phyloP scores from a whole-genome alignment of 2,113 vertebrate genomes.

The Piaya cayana region DNA sequence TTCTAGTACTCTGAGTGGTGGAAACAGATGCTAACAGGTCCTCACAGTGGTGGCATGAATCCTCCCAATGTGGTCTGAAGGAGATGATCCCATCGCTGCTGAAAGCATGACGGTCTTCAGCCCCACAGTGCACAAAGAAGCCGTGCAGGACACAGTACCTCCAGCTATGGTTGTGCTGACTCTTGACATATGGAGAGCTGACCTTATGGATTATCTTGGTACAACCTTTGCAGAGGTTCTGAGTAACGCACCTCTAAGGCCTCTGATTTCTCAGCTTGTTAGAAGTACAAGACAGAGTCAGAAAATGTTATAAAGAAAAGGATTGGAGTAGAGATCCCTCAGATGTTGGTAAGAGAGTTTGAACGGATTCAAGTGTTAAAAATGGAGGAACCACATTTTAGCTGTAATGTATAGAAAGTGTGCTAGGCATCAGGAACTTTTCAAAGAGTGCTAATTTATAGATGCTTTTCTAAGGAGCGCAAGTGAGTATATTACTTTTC shows the following conservation, averaged over 20 bases:
- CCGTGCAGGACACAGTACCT: not conserved
- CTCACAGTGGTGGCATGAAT: not conserved
- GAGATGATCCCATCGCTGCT: not conserved
- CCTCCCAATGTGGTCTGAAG: not conserved
- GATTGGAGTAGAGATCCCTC: not conserved
- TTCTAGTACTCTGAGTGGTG: not conserved
- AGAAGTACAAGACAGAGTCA: not conserved
- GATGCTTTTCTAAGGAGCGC: slow-evolving; percentile 47
- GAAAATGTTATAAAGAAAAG: not conserved
- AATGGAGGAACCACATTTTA: not conserved
- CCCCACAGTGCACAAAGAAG: accelerated
- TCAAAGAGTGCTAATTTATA: slow-evolving; percentile 53
- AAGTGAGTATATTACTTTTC: slow-evolving; percentile 32
- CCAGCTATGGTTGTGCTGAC: not conserved
- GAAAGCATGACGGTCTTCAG: not conserved
- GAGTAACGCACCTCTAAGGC: not conserved
- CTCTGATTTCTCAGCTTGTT: not conserved
- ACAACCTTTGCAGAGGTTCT: not conserved
- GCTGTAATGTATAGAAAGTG: not conserved
- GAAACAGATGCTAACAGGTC: not conserved
- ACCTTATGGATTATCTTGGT: not conserved
- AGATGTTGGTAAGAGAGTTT: not conserved
- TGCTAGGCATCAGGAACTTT: not conserved
- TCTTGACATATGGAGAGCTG: not conserved
- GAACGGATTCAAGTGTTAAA: not conserved